Evolutionary conservation across 2,113 vertebrate genomes (phyloP), one percentile per base, ranked within the genome.

Genomic region (Apistogramma diplotaenia): DNA sequence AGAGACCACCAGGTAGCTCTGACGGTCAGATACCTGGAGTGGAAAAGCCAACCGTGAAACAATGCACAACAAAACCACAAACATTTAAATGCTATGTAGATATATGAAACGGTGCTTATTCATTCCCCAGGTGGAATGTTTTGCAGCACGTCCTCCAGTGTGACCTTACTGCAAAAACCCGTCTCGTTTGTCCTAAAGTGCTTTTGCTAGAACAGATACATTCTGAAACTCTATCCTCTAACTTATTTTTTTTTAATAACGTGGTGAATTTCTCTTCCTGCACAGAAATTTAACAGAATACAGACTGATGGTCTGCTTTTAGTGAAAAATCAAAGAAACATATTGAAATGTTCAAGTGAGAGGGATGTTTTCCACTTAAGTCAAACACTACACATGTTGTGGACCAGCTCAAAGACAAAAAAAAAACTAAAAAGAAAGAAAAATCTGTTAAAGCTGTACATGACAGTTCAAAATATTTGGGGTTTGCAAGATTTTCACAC

Each of bases 1-100:
- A 35, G 96, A 96, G 56, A 98, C 94, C 82, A 99, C 95, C 91
- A 99, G 95, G 88, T 98, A 99, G 74, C 95, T 96, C 88, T 99
- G 98, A 19, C 97, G 95, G 92, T 99, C 98, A 5, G 97, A 97
- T 21, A 99, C 97, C 96, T 96, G 89, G 19, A 61, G 33, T 59
- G 46, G 54, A 58, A 40, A 6, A 35, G 46, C 8, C 4, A 25
- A 71, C 13, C 5, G 43, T 51, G 65, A 70, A 70, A 13, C 25
- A 8, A 51, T 51, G 25, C 25, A 70, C 25, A 67, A 0, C 23
- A 49, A 49, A 23, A 19, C 46, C 23, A 2, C 21, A 46, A 27
- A 67, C 16, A 49, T 29, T 67, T 40, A 27, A 67, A 21, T 46
- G 37, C 61, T 46, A 67, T 2, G 0, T 46, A 1, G 1, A 59